phyloP scores from a whole-genome alignment of 2,113 vertebrate genomes.

The rabbit (Oryctolagus cuniculus) region mOryCun1.1 NC_091435.1:145768001-145768500 shows the following conservation, averaged over 20 bases:
- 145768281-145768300: not conserved
- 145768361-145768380: not conserved
- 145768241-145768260: not conserved
- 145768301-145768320: not conserved
- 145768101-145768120: not conserved
- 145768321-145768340: not conserved
- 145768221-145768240: not conserved
- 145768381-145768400: not conserved
- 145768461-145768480: not conserved
- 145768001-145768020: not conserved
- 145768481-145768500: not conserved
- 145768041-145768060: not conserved
- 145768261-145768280: not conserved
- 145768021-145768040: not conserved
- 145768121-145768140: not conserved
- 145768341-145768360: not conserved
- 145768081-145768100: not conserved
- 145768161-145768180: not conserved
- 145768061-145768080: not conserved
- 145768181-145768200: not conserved
- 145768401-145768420: not conserved
- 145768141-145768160: not conserved
- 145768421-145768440: not conserved
- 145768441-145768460: not conserved
- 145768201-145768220: not conserved